Base-by-base conservation (phyloP, 2,797 vertebrate genomes). In the Babyrousa celebensis region DNA sequence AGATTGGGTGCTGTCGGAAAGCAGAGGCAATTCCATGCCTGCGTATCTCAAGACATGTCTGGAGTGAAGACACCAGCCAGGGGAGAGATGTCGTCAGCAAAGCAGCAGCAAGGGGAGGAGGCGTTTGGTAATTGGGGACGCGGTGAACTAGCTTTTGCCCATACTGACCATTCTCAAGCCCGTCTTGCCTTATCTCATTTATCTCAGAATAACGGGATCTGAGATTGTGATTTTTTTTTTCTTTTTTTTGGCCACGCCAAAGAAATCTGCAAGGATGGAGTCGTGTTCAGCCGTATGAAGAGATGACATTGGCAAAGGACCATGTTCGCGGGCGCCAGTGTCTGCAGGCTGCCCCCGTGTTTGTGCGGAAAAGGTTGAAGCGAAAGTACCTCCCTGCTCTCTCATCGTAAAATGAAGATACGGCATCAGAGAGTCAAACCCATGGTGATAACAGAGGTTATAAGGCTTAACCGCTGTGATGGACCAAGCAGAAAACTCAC, bases 391-490 rank as follows among this genome's bases (percentile, higher is more conserved):
- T 58, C 65, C 43, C n/a, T 58, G 67, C 3, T 60, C 48, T 25
- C 36, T 75, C 23, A 21, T 20, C 43, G 67, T 74, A 6, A 85
- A 54, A 25, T 17, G 32, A 65, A 56, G 43, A 43, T 78, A 43
- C 29, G 36, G 16, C 29, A 16, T 6, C 3, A 29, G 25, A 60
- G 29, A 21, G 4, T 11, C 25, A n/a, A 62, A 84, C 43, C 12
- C 14, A 15, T 18, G 8, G 20, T 23, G 16, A 15, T 15, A 56
- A 36, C 36, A 72, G 71, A 63, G 15, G 27, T 17, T 43, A 7
- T 15, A 3, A 40, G 70, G 8, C 8, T 48, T 2, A 56, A 32
- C 18, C 1, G 0, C 25, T 0, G 0, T 4, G 20, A 29, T 6
- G 29, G 48, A 29, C n/a, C 25, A 43, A 40, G 79, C 6, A 52